Base-by-base conservation (phyloP, 2,113 vertebrate species). In the Nannobrachium achirus region DNA sequence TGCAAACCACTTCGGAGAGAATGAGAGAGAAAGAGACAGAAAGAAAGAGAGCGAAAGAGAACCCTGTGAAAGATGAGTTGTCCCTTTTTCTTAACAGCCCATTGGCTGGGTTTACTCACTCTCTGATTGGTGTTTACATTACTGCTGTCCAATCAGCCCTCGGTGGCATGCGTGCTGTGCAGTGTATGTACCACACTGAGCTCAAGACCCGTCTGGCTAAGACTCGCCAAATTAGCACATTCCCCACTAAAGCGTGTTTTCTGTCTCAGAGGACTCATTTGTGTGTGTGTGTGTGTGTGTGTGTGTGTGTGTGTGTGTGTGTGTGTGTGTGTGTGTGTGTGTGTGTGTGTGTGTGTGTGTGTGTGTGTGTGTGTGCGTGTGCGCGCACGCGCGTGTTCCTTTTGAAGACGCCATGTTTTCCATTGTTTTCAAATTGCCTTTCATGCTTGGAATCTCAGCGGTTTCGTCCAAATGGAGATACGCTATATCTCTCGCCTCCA, bases 61-160 rank as follows among this genome's bases (percentile, higher is more conserved):
- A 11, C 2, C 11, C 11, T 33, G 9, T 16, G 3, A 33, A 14
- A 15, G 56, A 51, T 59, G 56, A 40, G 25, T 16, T 75, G 61
- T 65, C 57, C 66, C 11, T 49, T 63, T 60, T 69, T 16, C 11
- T 73, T 66, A 70, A 74, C 78, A 77, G 78, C 66, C 58, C 77
- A 74, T 73, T 84, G 73, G 79, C 66, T 38, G 8, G 14, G 64
- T 81, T 79, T 77, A 69, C 72, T 80, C 80, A 62, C 72, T 51
- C 83, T 75, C 78, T 88, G 88, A 88, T 88, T 88, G 83, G 83
- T 86, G 85, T 90, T 90, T 88, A 86, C 56, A 44, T 85, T 83
- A 66, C 20, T 39, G 62, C 68, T 10, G 1, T 82, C 76, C 83
- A 87, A 82, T 86, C 86, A 85, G 75, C 42, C 70, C 55, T 71